Evolutionary conservation across 2,888 invertebrate genomes (phyloP).

Genomic region (Leptopilina syphax): DNA sequence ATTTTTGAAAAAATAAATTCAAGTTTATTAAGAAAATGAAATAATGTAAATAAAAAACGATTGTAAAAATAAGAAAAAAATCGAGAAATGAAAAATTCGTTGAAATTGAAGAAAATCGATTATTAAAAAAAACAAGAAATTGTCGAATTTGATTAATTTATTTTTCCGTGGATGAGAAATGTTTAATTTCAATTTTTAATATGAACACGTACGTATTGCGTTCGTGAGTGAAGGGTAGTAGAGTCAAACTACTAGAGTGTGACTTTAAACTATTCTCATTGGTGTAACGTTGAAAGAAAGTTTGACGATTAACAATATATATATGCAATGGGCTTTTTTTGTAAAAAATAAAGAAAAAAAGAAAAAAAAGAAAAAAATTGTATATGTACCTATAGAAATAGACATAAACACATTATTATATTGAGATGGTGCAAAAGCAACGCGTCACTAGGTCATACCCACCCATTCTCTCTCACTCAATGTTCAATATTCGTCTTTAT

Average conservation of each 20-base stretch:
- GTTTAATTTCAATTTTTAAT: background rate
- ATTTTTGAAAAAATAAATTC: too few species aligned
- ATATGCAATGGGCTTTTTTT: background rate
- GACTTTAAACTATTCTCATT: constrained; percentile 12
- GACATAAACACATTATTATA: background rate
- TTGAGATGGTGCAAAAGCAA: constrained; percentile 1
- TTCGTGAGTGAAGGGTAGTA: constrained; percentile 35
- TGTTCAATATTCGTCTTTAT: constrained; percentile 42
- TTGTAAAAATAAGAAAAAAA: too few species aligned
- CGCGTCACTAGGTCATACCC: constrained; percentile 49
- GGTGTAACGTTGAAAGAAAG: constrained; percentile 33
- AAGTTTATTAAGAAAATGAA: too few species aligned
- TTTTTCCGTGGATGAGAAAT: constrained; percentile 21
- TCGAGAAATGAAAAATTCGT: background rate
- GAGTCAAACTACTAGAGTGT: constrained; percentile 12
- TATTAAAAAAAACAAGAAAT: background rate
- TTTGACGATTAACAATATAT: constrained; percentile 27
- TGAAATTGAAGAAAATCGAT: constrained; percentile 6
- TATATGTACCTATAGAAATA: too few species aligned
- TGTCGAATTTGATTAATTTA: constrained; percentile 28
- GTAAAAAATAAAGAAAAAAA: too few species aligned
- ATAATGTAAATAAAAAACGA: too few species aligned
- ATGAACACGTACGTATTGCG: background rate
- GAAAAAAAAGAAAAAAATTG: constrained; percentile 4
- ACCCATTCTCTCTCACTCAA: constrained; percentile 49